phyloP scores from a whole-genome alignment of 2,888 invertebrate species.

The Thyatira batis region DNA sequence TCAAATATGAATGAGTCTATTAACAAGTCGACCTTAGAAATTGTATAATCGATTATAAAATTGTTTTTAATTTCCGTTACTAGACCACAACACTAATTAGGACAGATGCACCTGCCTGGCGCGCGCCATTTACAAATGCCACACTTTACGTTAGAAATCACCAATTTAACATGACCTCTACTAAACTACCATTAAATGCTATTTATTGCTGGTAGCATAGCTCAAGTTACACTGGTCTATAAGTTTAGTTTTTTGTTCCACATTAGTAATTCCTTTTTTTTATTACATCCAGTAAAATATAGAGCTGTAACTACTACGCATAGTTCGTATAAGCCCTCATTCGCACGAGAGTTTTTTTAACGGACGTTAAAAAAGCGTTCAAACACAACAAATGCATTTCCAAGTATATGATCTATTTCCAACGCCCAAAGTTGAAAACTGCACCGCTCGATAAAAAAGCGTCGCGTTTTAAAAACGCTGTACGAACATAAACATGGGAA shows the following conservation, averaged over 20 bases:
- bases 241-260: neutral
- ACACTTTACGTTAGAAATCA: constrained; percentile 50
- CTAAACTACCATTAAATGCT: constrained; percentile 1
- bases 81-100: constrained; percentile 39
- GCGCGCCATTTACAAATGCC: constrained; percentile 59
- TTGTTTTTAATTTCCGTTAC: constrained; percentile 16
- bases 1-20: no score
- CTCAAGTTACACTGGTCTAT: neutral
- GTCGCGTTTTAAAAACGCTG: no score
- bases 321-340: no score
- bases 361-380: no score
- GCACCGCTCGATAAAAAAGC: no score
- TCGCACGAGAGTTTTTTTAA: no score
- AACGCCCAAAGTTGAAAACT: no score
- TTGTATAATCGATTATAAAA: constrained; percentile 21
- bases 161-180: constrained; percentile 14
- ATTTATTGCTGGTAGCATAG: neutral
- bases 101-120: constrained; percentile 54
- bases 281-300: neutral
- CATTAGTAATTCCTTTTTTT: neutral
- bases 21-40: neutral
- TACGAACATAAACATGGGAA: no score
- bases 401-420: no score
- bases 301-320: no score
- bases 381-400: no score